Evolutionary conservation across 2,888 invertebrate species (phyloP), one percentile per base, ranked within the genome.

Genomic region (Argynnis bischoffii): DNA sequence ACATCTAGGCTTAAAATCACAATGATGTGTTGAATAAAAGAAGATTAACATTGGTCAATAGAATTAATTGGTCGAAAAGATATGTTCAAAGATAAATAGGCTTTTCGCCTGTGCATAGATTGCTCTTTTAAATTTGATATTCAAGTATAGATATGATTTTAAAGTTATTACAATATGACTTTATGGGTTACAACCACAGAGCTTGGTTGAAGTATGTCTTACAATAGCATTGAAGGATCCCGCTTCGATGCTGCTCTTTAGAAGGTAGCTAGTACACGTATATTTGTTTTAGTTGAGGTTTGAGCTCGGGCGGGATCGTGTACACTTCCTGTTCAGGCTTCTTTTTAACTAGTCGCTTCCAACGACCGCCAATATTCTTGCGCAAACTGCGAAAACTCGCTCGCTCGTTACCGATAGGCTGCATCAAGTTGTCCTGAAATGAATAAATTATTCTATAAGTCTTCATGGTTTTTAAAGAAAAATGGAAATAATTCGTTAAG

Each of bases 231-330:
- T 82, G 85, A 89, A 88, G 86, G 80, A 78, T 86, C 87, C 88
- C 85, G 89, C 89, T 90, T 88, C 89, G 81, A 79, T 83, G 86
- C 83, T 82, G 80, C 67, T 69, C 56, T 64, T 41, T 66, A 70
- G 60, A 67, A 72, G 70, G 69, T 66, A 78, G 67, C 93, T 94
- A 97, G 92, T 97, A 97, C 86, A 97, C 97, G 90, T 97, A 97
- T 84, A 97, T 97, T 86, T 96, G 96, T 92, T 97, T 97, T 78
- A 97, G 94, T 93, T 97, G 97, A 78, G 97, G 96, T 88, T 96
- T 96, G 81, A 97, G 94, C 93, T 97, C 97, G 69, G 97, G 96
- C 79, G 97, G 97, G 93, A 97, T 97, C 88, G 96, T 95, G 92
- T 96, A 96, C 75, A 95, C 94, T 85, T 96, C 96, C 87, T 95